Conservation (phyloP, 2,113 vertebrate species). For the Bubalus kerabau region DNA sequence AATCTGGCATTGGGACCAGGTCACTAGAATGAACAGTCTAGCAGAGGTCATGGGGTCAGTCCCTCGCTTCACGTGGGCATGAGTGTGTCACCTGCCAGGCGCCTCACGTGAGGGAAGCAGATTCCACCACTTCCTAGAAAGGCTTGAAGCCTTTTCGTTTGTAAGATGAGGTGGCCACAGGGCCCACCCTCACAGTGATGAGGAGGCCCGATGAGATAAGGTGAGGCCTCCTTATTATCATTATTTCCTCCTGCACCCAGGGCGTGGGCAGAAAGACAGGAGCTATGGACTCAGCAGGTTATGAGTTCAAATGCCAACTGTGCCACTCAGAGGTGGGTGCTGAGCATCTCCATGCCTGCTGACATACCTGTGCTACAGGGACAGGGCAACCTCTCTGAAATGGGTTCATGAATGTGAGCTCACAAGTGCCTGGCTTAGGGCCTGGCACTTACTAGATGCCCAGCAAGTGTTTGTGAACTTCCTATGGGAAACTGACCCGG, state of each 20-base stretch:
- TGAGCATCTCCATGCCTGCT: neutral
- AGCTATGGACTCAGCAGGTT: neutral
- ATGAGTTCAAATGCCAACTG: neutral
- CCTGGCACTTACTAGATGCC: neutral
- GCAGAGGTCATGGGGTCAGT: conserved; percentile 7
- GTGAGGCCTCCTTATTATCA: neutral
- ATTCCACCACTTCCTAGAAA: neutral
- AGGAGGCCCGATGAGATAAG: neutral
- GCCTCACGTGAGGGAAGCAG: neutral
- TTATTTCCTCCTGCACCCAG: neutral
- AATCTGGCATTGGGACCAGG: neutral
- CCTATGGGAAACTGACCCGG: neutral
- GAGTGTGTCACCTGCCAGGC: neutral
- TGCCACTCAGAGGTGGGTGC: neutral
- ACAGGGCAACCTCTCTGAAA: neutral
- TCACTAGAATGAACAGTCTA: neutral
- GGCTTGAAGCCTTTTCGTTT: neutral
- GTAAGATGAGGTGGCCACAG: neutral
- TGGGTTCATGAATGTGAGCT: neutral
- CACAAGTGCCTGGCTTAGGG: neutral
- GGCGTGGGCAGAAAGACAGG: neutral
- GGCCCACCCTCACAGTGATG: neutral
- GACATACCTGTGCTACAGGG: neutral
- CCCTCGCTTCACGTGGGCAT: neutral
- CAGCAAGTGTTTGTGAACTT: neutral